These are phyloP conservation scores for Podarcis siculus DNA, from an alignment of 2,797 vertebrate genomes.

Conservation along the genomic window DNA sequence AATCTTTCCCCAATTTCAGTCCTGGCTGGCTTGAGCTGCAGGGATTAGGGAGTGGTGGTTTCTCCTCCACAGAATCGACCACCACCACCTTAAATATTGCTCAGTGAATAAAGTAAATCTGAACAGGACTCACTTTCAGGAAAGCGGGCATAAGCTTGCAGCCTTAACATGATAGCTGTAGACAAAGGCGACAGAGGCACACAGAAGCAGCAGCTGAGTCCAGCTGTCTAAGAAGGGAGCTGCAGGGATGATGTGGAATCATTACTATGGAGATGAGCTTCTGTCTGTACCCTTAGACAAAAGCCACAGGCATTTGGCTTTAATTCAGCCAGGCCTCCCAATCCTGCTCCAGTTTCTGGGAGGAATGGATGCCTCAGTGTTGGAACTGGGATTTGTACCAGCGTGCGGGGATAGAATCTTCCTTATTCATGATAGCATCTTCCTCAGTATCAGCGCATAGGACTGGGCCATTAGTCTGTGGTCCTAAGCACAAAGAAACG, in stretches of 20 bases:
- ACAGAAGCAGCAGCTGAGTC: neutral
- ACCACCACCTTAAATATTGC: neutral
- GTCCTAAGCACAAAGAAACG: neutral
- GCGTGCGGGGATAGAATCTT: neutral
- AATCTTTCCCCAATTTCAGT: too few species aligned
- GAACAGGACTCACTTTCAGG: neutral
- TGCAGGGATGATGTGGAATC: neutral
- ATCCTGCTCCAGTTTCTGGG: neutral
- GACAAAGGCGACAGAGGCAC: neutral
- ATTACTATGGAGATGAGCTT: neutral
- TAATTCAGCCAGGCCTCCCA: neutral
- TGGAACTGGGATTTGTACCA: neutral
- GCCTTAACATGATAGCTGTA: neutral
- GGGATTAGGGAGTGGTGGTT: neutral
- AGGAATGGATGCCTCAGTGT: neutral
- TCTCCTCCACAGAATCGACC: neutral
- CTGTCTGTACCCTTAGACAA: neutral
- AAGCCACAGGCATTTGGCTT: neutral
- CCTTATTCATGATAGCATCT: neutral
- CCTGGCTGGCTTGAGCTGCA: too few species aligned
- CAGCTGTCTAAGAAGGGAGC: neutral
- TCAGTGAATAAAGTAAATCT: neutral
- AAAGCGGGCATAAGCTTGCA: neutral
- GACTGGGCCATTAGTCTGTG: neutral
- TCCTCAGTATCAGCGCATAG: neutral